A percentile compares a stretch with the other conserved stretches of the same genome.
Evolutionary conservation across 2,888 invertebrate species (phyloP).

Genomic region (Tetramorium bicarinatum): DNA sequence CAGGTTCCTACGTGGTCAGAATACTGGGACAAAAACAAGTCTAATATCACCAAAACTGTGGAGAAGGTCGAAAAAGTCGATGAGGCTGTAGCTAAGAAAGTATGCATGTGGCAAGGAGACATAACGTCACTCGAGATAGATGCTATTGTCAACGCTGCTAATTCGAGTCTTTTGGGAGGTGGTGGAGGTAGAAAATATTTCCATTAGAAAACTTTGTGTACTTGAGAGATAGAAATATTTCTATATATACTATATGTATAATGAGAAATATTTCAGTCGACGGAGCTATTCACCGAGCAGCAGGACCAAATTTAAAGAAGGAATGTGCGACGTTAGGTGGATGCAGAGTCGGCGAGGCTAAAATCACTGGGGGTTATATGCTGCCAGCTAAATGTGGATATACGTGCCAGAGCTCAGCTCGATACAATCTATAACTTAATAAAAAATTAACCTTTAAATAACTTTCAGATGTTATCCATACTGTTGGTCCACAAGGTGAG

Average conservation of each 20-base stretch:
- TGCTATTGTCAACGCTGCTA: conserved; percentile 97
- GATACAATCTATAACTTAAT: not conserved
- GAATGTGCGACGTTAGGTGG: conserved; percentile 92
- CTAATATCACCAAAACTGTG: conserved; percentile 80
- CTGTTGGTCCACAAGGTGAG: conserved; percentile 94
- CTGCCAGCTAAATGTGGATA: conserved; percentile 94
- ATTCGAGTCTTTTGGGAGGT: conserved; percentile 91
- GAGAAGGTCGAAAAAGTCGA: conserved; percentile 75
- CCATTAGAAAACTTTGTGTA: not conserved
- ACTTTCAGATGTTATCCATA: conserved; percentile 93
- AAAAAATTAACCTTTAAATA: conserved; percentile 5
- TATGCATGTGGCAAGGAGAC: conserved; percentile 92
- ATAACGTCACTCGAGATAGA: conserved; percentile 95
- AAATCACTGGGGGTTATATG: conserved; percentile 93
- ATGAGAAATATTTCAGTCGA: conserved; percentile 88
- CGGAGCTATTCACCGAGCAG: conserved; percentile 95
- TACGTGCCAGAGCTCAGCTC: not conserved
- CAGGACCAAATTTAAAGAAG: conserved; percentile 90
- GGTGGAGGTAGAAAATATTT: conserved; percentile 89
- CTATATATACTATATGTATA: not conserved
- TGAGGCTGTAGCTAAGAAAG: conserved; percentile 87
- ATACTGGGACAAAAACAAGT: conserved; percentile 85
- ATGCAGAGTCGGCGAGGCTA: conserved; percentile 94
- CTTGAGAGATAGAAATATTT: not conserved
- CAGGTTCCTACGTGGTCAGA: conserved; percentile 88